phyloP scores from a whole-genome alignment of 2,113 vertebrate species.

The Bufo bufo region DNA sequence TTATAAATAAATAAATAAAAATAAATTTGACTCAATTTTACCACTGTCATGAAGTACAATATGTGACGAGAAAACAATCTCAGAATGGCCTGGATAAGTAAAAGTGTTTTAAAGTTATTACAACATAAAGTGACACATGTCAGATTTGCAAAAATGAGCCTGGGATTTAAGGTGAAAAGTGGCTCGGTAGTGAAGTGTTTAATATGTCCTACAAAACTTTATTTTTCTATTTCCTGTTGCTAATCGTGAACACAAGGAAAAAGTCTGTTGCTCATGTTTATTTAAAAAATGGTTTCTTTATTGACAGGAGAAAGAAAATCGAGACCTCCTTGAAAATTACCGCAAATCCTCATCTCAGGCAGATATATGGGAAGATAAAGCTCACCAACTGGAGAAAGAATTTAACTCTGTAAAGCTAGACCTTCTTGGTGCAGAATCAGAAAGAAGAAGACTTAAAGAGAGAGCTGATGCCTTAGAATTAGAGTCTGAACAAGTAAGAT shows the following conservation, averaged over 20 bases:
- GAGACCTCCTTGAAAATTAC: slow-evolving; percentile 74
- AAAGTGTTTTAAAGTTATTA: too few relatives aligned
- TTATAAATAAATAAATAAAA: too few relatives aligned
- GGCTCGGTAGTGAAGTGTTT: too few relatives aligned
- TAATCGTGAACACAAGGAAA: background rate
- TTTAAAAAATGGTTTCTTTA: background rate
- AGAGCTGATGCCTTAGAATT: slow-evolving; percentile 70
- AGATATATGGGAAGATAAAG: slow-evolving; percentile 78
- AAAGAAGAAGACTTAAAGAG: slow-evolving; percentile 72
- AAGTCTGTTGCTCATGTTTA: background rate
- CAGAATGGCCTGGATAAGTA: too few relatives aligned
- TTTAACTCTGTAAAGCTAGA: slow-evolving; percentile 69
- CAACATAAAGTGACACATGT: too few relatives aligned
- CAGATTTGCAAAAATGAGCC: too few relatives aligned
- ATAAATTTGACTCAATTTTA: too few relatives aligned
- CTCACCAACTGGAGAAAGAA: slow-evolving; percentile 69
- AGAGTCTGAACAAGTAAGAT: slow-evolving; percentile 73
- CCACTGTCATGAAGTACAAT: too few relatives aligned
- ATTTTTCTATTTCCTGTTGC: background rate
- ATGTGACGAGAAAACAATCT: too few relatives aligned
- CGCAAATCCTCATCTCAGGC: slow-evolving; percentile 67
- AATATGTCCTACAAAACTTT: too few relatives aligned
- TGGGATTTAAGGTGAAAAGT: too few relatives aligned
- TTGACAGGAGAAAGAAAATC: slow-evolving; percentile 74
- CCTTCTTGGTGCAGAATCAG: slow-evolving; percentile 69